Evolutionary conservation across 2,113 vertebrate genomes (phyloP).

Genomic region (Anser cygnoides): DNA sequence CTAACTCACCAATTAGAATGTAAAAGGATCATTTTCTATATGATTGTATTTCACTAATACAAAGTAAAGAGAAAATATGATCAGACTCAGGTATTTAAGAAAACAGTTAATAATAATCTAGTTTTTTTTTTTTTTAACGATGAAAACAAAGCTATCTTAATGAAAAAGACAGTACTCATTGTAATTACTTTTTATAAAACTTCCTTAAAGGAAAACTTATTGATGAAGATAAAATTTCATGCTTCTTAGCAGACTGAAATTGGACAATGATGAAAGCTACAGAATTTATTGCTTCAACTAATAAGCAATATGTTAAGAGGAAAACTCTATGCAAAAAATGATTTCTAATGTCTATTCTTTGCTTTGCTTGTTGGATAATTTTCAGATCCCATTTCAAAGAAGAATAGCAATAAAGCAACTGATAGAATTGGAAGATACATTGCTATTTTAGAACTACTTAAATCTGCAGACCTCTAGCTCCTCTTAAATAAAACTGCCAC

Average conservation of each 20-base stretch:
- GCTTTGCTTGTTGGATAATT: conserved; percentile 9
- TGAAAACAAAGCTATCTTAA: conserved; percentile 42
- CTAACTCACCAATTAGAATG: neutral
- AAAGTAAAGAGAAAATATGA: neutral
- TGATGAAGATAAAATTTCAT: conserved; percentile 49
- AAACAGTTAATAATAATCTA: conserved; percentile 58
- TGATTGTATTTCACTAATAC: neutral
- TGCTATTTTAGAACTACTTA: neutral
- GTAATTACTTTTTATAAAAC: conserved; percentile 38
- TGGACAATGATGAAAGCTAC: conserved; percentile 5
- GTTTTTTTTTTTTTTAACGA: neutral
- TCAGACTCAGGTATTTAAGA: neutral
- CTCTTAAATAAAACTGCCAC: neutral
- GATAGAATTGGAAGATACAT: neutral
- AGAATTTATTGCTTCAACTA: conserved; percentile 43
- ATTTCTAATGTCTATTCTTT: neutral
- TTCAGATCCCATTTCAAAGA: conserved; percentile 12
- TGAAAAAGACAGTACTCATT: neutral
- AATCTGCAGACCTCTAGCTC: neutral
- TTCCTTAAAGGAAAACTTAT: conserved; percentile 39
- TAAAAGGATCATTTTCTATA: neutral
- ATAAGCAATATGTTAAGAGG: conserved; percentile 25
- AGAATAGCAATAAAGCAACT: neutral
- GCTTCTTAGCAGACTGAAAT: neutral
- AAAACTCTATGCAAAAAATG: conserved; percentile 10